Percentiles rank a stretch among this genome's conserved stretches.
phyloP scores from a whole-genome alignment of 1,140 invertebrate species.

The Penaeus chinensis region DNA sequence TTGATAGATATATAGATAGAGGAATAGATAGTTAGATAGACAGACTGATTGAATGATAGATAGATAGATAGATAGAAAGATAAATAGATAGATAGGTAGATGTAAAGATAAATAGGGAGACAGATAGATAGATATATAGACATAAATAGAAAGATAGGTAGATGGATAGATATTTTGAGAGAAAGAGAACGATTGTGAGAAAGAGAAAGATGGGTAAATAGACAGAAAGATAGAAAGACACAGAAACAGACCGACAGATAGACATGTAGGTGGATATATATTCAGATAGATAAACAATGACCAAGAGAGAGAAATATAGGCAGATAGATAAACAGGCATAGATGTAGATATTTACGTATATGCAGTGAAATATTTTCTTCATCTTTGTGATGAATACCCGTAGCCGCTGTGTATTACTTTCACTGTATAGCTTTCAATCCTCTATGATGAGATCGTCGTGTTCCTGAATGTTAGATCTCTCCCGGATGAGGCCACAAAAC shows the following conservation, averaged over 20 bases:
- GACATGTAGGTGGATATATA: neutral
- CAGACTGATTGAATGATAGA: neutral
- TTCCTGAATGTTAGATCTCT: no score
- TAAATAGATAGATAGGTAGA: neutral
- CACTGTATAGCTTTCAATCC: no score
- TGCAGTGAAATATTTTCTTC: no score
- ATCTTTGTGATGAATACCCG: no score
- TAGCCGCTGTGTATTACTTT: no score
- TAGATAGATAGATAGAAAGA: neutral
- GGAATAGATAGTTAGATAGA: neutral
- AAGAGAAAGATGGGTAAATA: neutral
- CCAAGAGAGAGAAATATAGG: neutral
- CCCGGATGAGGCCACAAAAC: no score
- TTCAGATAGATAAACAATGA: neutral
- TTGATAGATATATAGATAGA: neutral
- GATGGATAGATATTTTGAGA: neutral
- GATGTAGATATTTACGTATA: no score
- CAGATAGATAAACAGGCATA: neutral
- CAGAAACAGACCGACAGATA: neutral
- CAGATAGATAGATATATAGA: neutral
- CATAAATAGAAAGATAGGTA: neutral
- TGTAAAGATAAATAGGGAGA: neutral
- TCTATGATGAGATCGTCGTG: no score
- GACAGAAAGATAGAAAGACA: neutral
- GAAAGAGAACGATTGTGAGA: no score